Percentiles rank a stretch among this genome's conserved stretches.
Conservation (phyloP, 2,113 vertebrate genomes). For the Perognathus longimembris region DNA sequence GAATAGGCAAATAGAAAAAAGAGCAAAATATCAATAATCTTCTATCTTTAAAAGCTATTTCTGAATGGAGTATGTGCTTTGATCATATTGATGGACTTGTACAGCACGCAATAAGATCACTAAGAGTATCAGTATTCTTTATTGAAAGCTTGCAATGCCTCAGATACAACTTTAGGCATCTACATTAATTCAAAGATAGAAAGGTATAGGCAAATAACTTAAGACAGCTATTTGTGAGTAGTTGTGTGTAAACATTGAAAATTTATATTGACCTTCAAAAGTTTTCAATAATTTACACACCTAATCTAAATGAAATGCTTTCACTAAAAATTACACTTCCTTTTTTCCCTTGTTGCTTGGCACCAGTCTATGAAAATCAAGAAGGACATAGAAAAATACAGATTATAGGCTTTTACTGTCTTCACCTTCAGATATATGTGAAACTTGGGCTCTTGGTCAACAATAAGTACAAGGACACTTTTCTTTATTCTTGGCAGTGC, state of each 20-base stretch:
- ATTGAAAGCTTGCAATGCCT: neutral
- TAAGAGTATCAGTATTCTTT: neutral
- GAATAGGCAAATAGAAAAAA: neutral
- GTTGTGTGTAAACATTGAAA: constrained; percentile 13
- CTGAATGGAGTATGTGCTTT: neutral
- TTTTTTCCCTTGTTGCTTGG: constrained; percentile 18
- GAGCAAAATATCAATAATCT: neutral
- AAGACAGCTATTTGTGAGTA: constrained; percentile 31
- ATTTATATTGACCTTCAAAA: neutral
- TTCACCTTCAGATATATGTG: neutral
- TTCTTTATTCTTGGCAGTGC: constrained; percentile 78
- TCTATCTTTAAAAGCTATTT: constrained; percentile 1
- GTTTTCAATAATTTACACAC: constrained; percentile 15
- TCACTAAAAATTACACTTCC: constrained; percentile 5
- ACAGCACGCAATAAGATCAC: neutral
- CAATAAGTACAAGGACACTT: constrained; percentile 75
- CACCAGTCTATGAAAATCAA: constrained; percentile 56
- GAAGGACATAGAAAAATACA: constrained; percentile 69
- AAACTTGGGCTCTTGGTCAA: constrained; percentile 75
- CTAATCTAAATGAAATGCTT: neutral
- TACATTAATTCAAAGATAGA: neutral
- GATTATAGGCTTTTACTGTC: neutral
- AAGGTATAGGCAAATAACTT: neutral
- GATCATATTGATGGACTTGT: neutral
- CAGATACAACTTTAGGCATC: neutral